phyloP scores from a whole-genome alignment of 2,113 vertebrate species.

The Neogale vison region DNA sequence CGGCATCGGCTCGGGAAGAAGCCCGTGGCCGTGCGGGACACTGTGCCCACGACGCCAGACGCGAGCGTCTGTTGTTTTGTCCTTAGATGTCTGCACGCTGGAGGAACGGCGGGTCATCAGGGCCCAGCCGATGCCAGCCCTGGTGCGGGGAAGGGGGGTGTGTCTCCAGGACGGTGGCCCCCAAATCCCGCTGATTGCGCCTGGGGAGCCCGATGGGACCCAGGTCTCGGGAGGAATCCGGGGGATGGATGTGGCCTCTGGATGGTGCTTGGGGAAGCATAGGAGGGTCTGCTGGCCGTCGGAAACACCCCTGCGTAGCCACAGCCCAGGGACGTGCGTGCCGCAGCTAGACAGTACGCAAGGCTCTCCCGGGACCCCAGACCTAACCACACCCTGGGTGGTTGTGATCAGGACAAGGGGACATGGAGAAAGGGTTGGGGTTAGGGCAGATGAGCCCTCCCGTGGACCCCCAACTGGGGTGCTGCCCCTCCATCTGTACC shows the following conservation, averaged over 20 bases:
- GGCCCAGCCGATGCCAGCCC: accelerated
- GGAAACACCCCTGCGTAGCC: background rate
- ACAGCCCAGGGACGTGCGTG: accelerated
- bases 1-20: too few relatives aligned
- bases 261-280: background rate
- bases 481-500: accelerated
- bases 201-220: background rate
- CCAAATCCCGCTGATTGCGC: too few relatives aligned
- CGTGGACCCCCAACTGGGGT: background rate
- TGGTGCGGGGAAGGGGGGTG: background rate
- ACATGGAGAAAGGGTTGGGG: accelerated
- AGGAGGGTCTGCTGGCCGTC: background rate
- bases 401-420: background rate
- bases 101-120: too few relatives aligned
- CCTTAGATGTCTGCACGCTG: background rate
- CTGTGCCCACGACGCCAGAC: too few relatives aligned
- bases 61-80: too few relatives aligned
- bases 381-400: background rate
- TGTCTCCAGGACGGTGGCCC: background rate
- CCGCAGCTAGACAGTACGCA: background rate
- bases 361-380: background rate
- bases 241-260: background rate
- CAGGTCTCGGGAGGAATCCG: background rate
- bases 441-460: background rate
- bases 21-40: too few relatives aligned